A percentile compares a stretch with the other conserved stretches of the same genome.
phyloP scores from a whole-genome alignment of 2,113 vertebrate genomes.

The Psammodynastes pulverulentus region DNA sequence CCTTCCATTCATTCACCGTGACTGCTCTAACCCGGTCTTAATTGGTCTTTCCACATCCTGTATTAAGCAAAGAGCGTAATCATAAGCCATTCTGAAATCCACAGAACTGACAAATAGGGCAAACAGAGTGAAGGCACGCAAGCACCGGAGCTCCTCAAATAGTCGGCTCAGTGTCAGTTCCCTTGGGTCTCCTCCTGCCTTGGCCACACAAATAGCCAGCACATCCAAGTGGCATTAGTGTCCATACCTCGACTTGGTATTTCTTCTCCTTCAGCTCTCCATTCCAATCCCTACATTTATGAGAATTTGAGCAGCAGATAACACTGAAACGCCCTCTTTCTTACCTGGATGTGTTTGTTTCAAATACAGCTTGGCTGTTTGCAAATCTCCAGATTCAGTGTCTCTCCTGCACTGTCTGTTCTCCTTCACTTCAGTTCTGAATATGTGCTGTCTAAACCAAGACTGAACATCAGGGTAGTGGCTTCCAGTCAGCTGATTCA shows the following conservation, averaged over 20 bases:
- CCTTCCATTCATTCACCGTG: neutral
- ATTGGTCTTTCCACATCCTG: neutral
- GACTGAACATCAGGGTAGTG: constrained; percentile 48
- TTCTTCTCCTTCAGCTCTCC: neutral
- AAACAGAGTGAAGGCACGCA: neutral
- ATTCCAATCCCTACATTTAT: neutral
- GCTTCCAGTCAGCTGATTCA: constrained; percentile 62
- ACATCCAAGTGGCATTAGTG: neutral
- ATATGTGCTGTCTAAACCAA: constrained; percentile 37
- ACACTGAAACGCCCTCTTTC: neutral
- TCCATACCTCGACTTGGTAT: neutral
- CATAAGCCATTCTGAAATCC: neutral
- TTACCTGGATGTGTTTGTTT: constrained; percentile 41
- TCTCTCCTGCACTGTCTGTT: constrained; percentile 1
- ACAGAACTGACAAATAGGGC: neutral
- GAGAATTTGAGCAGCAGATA: rapidly evolving
- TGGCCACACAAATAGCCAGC: neutral
- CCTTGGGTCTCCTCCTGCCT: neutral
- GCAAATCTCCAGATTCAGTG: rapidly evolving
- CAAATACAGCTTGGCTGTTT: neutral
- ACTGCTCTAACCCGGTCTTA: neutral
- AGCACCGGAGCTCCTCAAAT: neutral
- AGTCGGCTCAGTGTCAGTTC: neutral
- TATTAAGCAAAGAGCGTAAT: neutral
- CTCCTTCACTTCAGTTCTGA: constrained; percentile 5